These are phyloP conservation scores for Notothenia coriiceps DNA, from an alignment of 2,113 vertebrate species.

Conservation along the genomic window DNA sequence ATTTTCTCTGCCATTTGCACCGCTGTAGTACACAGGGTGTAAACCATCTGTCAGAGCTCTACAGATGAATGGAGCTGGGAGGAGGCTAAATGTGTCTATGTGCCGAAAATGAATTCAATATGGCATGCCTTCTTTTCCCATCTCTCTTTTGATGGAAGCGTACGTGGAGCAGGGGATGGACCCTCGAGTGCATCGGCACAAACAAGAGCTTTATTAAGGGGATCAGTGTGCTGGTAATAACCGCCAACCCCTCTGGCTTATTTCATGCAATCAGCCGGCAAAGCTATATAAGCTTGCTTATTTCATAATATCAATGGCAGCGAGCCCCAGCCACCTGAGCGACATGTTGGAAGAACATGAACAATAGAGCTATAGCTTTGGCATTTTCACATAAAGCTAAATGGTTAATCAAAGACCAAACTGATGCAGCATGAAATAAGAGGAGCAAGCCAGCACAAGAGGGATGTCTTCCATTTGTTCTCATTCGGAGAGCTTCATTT, in stretches of 20 bases:
- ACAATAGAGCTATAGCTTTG: slow-evolving; percentile 55
- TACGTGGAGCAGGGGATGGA: slow-evolving; percentile 26
- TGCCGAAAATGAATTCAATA: slow-evolving; percentile 61
- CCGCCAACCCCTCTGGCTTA: slow-evolving; percentile 25
- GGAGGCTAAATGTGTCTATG: slow-evolving; percentile 55
- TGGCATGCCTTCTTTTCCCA: slow-evolving; percentile 51
- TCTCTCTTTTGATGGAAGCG: slow-evolving; percentile 13
- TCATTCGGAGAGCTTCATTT: not conserved
- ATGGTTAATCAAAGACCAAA: not conserved
- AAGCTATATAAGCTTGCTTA: slow-evolving; percentile 31
- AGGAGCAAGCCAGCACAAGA: slow-evolving; percentile 36
- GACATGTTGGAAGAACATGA: slow-evolving; percentile 47
- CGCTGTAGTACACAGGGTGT: slow-evolving; percentile 34
- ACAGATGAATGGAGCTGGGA: slow-evolving; percentile 62
- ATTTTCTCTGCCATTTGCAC: slow-evolving; percentile 59
- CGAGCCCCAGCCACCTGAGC: slow-evolving; percentile 35
- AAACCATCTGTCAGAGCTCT: slow-evolving; percentile 58
- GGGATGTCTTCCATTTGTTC: slow-evolving; percentile 5
- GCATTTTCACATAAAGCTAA: not conserved
- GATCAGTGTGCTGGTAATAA: slow-evolving; percentile 60
- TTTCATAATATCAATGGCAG: slow-evolving; percentile 34
- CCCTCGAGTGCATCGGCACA: slow-evolving; percentile 48
- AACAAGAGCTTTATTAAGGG: slow-evolving; percentile 45
- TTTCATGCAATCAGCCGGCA: slow-evolving; percentile 48
- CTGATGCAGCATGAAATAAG: slow-evolving; percentile 29